Base-by-base conservation (phyloP, 2,113 vertebrate genomes). In the Anhinga anhinga region DNA sequence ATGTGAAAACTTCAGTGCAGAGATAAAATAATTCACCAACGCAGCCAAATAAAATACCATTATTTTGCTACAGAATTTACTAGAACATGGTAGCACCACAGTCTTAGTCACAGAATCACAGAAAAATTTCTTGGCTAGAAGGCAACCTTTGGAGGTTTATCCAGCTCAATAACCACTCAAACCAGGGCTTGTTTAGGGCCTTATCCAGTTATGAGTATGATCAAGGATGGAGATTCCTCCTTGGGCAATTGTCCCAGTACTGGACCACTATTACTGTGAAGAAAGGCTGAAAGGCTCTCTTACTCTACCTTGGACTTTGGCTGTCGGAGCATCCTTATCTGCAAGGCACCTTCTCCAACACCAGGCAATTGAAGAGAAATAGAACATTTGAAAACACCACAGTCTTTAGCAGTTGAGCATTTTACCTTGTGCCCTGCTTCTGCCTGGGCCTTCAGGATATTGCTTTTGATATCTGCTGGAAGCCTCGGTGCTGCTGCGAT, bases 391-490 rank as follows among this genome's bases (percentile, higher is more conserved):
- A 92, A 49, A 72, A 52, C 0, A 0, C 36, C 44, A 62, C 29
- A 45, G 47, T 38, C 19, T 53, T 73, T 36, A 38, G 76, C 44
- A 50, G 34, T 2, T 1, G 9, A 86, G 38, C 80, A 44, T 47
- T 47, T 98, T 96, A 99, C 99, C 99, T 99, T 99, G 67, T 99
- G 95, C 4, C 98, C 98, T 63, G 98, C 99, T 96, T 99, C 99
- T 7, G 96, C 98, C 90, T 99, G 99, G 55, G 99, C 99, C 94
- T 99, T 99, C 70, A 99, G 97, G 97, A 99, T 99, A 97, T 99
- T 99, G 96, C 99, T 99, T 96, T 99, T 99, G 88, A 99, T 98
- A 91, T 99, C 99, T 72, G 98, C 98, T 65, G 99, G 98, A 82
- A 98, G 92, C 94, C 98, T 98, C 15, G 97, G 58, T 1, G 98